Evolutionary conservation across 2,113 vertebrate genomes (phyloP).

Genomic region (Caloenas nicobarica): DNA sequence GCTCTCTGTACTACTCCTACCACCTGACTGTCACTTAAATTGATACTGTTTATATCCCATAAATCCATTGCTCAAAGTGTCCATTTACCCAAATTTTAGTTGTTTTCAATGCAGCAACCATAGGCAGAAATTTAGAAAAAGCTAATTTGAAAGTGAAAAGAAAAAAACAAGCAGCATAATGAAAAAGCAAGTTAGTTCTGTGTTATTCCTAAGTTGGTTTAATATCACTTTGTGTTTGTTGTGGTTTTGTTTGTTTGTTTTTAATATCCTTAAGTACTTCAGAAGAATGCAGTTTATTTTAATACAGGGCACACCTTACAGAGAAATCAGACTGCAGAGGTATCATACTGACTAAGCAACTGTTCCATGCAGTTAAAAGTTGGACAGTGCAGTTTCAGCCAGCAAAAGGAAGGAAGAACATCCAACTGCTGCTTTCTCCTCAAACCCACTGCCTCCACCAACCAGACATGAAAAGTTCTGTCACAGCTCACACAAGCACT

Average conservation of each 20-base stretch:
- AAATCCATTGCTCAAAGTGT: constrained; percentile 79
- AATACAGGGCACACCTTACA: background rate
- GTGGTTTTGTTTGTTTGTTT: too few species aligned
- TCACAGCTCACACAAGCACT: background rate
- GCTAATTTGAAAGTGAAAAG: constrained; percentile 59
- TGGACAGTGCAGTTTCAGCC: constrained; percentile 12
- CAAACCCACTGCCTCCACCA: constrained; percentile 66
- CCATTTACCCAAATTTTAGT: constrained; percentile 64
- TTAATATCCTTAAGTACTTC: background rate
- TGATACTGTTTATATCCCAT: constrained; percentile 72
- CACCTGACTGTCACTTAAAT: background rate
- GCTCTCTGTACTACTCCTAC: background rate
- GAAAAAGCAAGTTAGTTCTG: constrained; percentile 80
- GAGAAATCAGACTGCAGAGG: background rate
- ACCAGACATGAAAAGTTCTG: background rate
- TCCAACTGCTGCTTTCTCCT: constrained; percentile 58
- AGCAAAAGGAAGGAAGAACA: constrained; percentile 13
- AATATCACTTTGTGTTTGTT: background rate
- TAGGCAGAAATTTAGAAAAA: constrained; percentile 68
- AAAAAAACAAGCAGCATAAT: constrained; percentile 74
- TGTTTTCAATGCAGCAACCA: constrained; percentile 66
- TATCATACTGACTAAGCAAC: background rate
- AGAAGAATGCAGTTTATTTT: background rate
- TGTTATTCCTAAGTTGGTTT: background rate
- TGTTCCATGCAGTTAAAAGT: constrained; percentile 32